A percentile compares a stretch with the other conserved stretches of the same genome.
phyloP scores from a whole-genome alignment of 1,140 invertebrate genomes.

The Aporrectodea caliginosa region DNA sequence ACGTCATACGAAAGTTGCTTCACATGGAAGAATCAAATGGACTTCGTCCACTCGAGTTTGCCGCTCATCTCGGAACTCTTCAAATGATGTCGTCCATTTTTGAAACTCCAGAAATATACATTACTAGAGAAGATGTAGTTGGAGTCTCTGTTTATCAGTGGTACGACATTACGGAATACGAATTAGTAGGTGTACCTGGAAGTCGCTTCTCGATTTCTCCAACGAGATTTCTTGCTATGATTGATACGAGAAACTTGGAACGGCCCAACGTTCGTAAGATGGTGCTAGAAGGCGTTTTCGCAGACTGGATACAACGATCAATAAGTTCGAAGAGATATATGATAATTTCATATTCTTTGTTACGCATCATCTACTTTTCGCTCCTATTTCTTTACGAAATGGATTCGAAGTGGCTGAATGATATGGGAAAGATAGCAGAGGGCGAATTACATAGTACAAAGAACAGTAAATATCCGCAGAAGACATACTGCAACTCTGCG shows the following conservation, averaged over 20 bases:
- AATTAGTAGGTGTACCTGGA: background rate
- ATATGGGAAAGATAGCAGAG: no score
- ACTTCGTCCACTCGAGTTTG: conserved; percentile 19
- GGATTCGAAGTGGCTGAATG: background rate
- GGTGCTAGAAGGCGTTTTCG: background rate
- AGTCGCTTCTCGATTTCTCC: background rate
- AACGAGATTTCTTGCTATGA: background rate
- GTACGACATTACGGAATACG: conserved; percentile 26
- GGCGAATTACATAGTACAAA: no score
- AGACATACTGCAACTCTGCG: background rate
- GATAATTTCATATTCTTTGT: background rate
- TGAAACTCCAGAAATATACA: conserved; percentile 4
- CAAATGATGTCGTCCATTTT: conserved; percentile 16
- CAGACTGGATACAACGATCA: background rate
- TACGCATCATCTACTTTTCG: background rate
- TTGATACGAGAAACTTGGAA: background rate
- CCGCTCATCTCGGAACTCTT: background rate
- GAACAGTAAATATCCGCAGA: no score
- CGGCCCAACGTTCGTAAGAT: background rate
- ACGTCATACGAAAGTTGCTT: background rate
- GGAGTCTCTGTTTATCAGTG: conserved; percentile 2
- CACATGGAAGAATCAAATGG: background rate
- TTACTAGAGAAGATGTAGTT: conserved; percentile 1
- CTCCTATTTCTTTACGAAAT: background rate
- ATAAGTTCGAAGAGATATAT: background rate